Evolutionary conservation across 2,113 vertebrate genomes (phyloP).

Genomic region (Pao palembangensis): DNA sequence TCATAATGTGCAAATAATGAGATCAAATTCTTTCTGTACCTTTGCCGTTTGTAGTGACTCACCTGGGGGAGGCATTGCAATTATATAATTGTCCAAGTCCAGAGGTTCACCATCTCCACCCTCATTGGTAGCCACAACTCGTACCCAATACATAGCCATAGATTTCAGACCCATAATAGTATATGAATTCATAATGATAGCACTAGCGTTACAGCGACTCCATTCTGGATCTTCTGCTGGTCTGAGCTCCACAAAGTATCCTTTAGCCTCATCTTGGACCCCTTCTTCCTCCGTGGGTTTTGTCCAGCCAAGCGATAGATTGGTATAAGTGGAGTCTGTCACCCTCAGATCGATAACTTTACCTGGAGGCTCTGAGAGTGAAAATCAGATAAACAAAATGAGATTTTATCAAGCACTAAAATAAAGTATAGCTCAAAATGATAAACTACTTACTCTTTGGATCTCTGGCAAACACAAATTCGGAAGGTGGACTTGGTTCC

Average conservation of each 20-base stretch:
- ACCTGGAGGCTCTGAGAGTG: conserved; percentile 76
- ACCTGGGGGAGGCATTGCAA: conserved; percentile 73
- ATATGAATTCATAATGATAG: conserved; percentile 67
- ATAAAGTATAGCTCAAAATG: not conserved
- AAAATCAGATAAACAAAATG: not conserved
- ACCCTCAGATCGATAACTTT: conserved; percentile 79
- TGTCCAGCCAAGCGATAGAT: conserved; percentile 80
- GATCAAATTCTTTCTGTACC: too few relatives aligned
- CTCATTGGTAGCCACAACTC: conserved; percentile 76
- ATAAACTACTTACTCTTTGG: conserved; percentile 76
- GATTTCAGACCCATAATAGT: conserved; percentile 79
- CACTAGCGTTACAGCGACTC: conserved; percentile 74
- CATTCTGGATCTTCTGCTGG: conserved; percentile 73
- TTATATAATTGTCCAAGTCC: conserved; percentile 69
- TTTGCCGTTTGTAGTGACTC: conserved; percentile 31
- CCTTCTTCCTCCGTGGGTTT: conserved; percentile 71
- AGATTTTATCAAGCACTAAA: not conserved
- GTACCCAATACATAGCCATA: conserved; percentile 75
- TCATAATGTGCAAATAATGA: not conserved
- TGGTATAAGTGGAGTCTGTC: conserved; percentile 75
- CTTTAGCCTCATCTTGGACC: conserved; percentile 72
- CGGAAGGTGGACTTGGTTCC: conserved; percentile 77
- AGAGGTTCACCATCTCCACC: conserved; percentile 73
- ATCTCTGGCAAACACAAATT: conserved; percentile 76
- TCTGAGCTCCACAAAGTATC: conserved; percentile 82